Evolutionary conservation across 1,140 invertebrate species (phyloP).

Genomic region (Telenomus remus): DNA sequence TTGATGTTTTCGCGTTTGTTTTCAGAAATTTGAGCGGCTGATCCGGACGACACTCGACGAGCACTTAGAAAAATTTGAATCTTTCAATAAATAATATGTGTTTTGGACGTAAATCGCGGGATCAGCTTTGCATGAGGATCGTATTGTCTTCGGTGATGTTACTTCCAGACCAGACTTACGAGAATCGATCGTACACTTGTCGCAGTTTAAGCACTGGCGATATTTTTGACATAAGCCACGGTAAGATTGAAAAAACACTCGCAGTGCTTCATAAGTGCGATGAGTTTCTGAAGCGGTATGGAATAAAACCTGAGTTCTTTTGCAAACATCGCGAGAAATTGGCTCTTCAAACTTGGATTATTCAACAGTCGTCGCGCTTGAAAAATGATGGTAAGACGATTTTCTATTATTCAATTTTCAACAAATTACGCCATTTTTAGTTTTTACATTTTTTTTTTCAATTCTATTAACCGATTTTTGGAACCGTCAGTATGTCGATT

Average conservation of each 20-base stretch:
- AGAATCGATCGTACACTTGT: conserved; percentile 64
- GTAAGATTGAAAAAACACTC: conserved; percentile 74
- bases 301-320: conserved; percentile 81
- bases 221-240: conserved; percentile 64
- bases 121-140: conserved; percentile 48
- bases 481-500: too few species aligned
- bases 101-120: conserved; percentile 61
- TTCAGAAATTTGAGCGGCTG: too few species aligned
- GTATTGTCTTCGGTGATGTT: conserved; percentile 74
- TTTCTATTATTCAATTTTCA: too few species aligned
- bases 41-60: too few species aligned
- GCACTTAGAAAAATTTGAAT: too few species aligned
- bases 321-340: conserved; percentile 77
- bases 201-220: conserved; percentile 52
- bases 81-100: too few species aligned
- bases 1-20: too few species aligned
- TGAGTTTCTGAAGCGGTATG: conserved; percentile 79
- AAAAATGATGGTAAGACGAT: too few species aligned
- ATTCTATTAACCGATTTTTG: too few species aligned
- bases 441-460: too few species aligned
- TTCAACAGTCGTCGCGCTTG: conserved; percentile 63
- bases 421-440: too few species aligned
- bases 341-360: conserved; percentile 74
- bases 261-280: conserved; percentile 78
- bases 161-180: conserved; percentile 82